Conservation (phyloP, 2,797 vertebrate species). For the Centropyge bicolor region DNA sequence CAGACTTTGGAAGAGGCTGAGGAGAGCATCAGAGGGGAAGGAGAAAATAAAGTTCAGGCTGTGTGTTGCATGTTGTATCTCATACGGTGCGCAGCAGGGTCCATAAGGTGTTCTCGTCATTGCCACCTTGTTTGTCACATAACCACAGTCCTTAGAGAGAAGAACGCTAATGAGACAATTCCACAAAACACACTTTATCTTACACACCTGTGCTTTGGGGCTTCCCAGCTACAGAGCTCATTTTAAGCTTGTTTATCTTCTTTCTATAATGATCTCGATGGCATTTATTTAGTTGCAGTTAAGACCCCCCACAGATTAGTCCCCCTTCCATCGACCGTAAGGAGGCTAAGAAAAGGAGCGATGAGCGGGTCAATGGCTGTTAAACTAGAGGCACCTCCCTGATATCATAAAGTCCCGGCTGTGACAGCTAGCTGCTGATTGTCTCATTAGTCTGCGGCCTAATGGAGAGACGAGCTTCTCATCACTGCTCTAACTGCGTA, state of each 20-base stretch:
- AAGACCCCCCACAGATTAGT: conserved; percentile 1
- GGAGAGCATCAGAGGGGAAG: conserved; percentile 3
- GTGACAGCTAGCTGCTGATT: conserved; percentile 51
- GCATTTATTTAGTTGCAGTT: conserved; percentile 16
- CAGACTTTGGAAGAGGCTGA: conserved; percentile 8
- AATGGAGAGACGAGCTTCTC: conserved; percentile 24
- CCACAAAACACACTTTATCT: neutral
- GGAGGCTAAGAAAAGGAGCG: conserved; percentile 29
- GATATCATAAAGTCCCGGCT: conserved; percentile 50
- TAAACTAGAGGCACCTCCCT: conserved; percentile 51
- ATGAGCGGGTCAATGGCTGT: conserved; percentile 53
- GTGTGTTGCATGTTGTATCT: conserved; percentile 2
- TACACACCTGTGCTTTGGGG: neutral
- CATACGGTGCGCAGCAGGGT: neutral
- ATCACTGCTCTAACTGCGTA: conserved; percentile 26
- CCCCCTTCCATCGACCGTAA: conserved; percentile 23
- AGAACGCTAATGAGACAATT: conserved; percentile 4
- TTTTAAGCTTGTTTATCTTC: neutral
- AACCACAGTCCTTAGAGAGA: conserved; percentile 15
- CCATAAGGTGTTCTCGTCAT: conserved; percentile 1
- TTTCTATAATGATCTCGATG: conserved; percentile 9
- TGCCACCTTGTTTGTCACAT: neutral
- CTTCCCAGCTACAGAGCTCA: neutral
- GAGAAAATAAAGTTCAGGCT: conserved; percentile 16
- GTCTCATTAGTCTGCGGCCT: conserved; percentile 50